Conservation (phyloP, 2,888 invertebrate genomes). For the Lasius fuliginosus region DNA sequence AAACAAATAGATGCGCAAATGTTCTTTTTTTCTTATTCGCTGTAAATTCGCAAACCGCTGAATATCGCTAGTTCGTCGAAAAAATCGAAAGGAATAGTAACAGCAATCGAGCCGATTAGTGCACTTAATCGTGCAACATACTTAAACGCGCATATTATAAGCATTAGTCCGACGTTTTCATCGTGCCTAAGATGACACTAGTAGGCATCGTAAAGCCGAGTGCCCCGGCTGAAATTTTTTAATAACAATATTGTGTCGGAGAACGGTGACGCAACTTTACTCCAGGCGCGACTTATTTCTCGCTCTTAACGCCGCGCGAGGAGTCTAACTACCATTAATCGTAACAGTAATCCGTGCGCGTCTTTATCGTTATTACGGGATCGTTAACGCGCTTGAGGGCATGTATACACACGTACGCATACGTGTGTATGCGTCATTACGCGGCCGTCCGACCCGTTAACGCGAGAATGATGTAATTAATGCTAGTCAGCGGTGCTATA, state of each 20-base stretch:
- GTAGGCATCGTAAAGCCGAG: background rate
- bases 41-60: background rate
- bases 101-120: constrained; percentile 13
- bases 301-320: constrained; percentile 49
- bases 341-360: constrained; percentile 59
- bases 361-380: constrained; percentile 70
- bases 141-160: background rate
- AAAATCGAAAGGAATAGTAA: constrained; percentile 20
- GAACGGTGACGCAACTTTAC: constrained; percentile 53
- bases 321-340: constrained; percentile 62
- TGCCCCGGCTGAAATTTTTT: background rate
- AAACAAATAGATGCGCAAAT: background rate
- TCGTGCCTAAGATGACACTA: constrained; percentile 27
- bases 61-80: background rate
- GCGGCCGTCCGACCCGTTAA: constrained; percentile 56
- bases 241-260: background rate
- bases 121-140: background rate
- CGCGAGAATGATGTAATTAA: constrained; percentile 62
- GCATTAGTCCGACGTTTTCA: background rate
- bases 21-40: background rate
- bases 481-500: constrained; percentile 42
- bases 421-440: constrained; percentile 56
- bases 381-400: constrained; percentile 65
- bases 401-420: constrained; percentile 11
- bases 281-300: constrained; percentile 46